phyloP scores from a whole-genome alignment of 1,140 invertebrate species.

The Phenacoccus solenopsis region DNA sequence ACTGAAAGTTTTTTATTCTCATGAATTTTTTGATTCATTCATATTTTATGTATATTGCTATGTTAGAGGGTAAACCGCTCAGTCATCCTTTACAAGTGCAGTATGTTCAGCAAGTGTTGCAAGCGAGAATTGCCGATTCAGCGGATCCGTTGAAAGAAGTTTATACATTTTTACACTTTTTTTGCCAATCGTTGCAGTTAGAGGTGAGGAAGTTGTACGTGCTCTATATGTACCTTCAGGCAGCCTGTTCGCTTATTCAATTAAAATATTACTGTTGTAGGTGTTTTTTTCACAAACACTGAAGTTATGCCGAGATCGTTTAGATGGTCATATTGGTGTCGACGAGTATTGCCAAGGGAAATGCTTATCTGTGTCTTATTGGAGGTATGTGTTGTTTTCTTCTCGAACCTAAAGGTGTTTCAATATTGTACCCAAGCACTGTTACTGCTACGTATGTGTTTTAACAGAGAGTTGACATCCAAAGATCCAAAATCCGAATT shows the following conservation, averaged over 20 bases:
- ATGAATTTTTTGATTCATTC: neutral
- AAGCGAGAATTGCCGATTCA: slow-evolving; percentile 74
- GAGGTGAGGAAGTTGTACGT: slow-evolving; percentile 43
- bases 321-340: slow-evolving; percentile 81
- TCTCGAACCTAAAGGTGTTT: too few relatives aligned
- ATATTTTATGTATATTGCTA: slow-evolving; percentile 29
- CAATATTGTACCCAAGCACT: too few relatives aligned
- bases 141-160: slow-evolving; percentile 61
- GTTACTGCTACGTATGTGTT: too few relatives aligned
- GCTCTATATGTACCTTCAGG: neutral
- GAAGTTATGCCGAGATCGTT: slow-evolving; percentile 42
- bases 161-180: slow-evolving; percentile 79
- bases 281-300: neutral
- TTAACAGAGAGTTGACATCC: slow-evolving; percentile 38
- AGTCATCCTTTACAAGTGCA: slow-evolving; percentile 85
- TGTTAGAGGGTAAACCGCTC: slow-evolving; percentile 81
- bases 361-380: slow-evolving; percentile 83
- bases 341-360: slow-evolving; percentile 85
- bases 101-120: slow-evolving; percentile 83
- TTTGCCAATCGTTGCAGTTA: slow-evolving; percentile 87
- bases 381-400: slow-evolving; percentile 47
- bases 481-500: slow-evolving; percentile 69
- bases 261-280: neutral
- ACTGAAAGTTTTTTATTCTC: neutral
- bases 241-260: neutral